These are phyloP conservation scores for Pitta sordida DNA, from an alignment of 2,113 vertebrate species.

Conservation along the genomic window DNA sequence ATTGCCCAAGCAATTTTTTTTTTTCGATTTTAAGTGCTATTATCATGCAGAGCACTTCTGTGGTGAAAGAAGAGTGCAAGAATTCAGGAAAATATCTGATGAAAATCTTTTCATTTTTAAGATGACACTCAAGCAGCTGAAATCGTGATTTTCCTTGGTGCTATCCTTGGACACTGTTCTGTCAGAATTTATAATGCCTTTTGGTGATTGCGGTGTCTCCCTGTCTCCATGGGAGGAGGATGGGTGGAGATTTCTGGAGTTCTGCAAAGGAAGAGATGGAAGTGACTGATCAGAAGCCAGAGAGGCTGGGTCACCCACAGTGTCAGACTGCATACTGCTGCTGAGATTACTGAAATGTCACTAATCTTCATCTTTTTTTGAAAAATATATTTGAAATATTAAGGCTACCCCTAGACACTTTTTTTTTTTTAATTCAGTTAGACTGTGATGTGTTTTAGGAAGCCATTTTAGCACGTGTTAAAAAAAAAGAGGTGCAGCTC, in stretches of 20 bases:
- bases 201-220: neutral
- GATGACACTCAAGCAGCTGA: neutral
- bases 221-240: neutral
- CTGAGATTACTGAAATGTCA: neutral
- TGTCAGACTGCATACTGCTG: neutral
- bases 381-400: neutral
- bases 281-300: neutral
- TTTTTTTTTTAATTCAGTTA: neutral
- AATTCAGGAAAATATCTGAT: neutral
- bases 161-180: neutral
- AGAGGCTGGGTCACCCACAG: fast-evolving
- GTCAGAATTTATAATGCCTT: neutral
- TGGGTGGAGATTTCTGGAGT: neutral
- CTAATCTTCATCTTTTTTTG: neutral
- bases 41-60: neutral
- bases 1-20: neutral
- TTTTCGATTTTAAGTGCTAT: neutral
- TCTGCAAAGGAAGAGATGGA: neutral
- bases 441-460: neutral
- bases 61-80: neutral
- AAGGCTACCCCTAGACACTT: neutral
- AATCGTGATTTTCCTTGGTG: neutral
- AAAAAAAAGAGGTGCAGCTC: neutral
- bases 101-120: neutral
- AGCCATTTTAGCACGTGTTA: neutral